phyloP scores from a whole-genome alignment of 2,797 vertebrate species.

The Vireo griseus region DNA sequence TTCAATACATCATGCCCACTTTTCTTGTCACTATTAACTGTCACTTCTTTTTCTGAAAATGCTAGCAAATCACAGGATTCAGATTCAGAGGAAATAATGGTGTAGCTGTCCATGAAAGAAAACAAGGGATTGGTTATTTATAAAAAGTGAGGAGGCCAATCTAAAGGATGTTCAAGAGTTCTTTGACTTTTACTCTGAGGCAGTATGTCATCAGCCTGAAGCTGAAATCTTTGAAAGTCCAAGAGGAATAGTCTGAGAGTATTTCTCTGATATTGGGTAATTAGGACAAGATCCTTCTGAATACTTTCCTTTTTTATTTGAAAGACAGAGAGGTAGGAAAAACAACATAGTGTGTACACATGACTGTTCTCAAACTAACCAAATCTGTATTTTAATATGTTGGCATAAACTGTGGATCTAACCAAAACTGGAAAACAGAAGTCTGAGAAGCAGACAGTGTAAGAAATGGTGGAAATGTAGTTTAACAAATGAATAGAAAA shows the following conservation, averaged over 20 bases:
- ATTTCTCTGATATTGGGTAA: not conserved
- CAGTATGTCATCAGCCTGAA: not conserved
- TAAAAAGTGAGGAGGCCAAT: not conserved
- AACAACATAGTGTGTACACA: accelerated
- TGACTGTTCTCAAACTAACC: not conserved
- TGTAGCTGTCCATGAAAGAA: not conserved
- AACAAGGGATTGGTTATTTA: not conserved
- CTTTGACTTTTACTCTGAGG: not conserved
- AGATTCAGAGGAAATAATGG: not conserved
- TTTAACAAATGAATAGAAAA: not conserved
- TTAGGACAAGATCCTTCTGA: not conserved
- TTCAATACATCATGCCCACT: not conserved
- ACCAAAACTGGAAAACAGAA: not conserved
- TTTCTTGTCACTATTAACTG: not conserved
- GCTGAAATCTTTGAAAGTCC: not conserved
- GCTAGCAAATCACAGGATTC: not conserved
- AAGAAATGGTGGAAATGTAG: not conserved
- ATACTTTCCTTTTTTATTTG: not conserved
- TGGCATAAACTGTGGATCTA: not conserved
- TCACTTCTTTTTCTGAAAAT: not conserved
- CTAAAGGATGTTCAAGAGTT: not conserved
- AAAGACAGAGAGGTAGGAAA: not conserved
- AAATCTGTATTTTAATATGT: not conserved
- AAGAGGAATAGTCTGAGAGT: not conserved
- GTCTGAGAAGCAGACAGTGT: not conserved